A percentile compares a stretch with the other conserved stretches of the same genome.
These are phyloP conservation scores for Gastrophryne carolinensis DNA, from an alignment of 2,797 vertebrate species.

Conservation along the genomic window DNA sequence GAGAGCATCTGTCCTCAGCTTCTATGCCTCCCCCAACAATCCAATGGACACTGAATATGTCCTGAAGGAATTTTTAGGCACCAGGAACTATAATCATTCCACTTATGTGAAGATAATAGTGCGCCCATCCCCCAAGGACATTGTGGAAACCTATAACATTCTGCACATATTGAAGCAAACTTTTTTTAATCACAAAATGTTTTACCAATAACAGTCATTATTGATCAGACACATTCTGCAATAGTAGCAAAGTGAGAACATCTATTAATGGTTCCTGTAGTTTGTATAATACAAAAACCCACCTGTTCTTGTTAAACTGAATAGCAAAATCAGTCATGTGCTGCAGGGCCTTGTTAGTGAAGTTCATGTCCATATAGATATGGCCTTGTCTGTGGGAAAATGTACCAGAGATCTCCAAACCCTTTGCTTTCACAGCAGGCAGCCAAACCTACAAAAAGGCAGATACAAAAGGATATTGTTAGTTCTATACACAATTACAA, in stretches of 20 bases:
- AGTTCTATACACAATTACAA: neutral
- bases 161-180: no score
- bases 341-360: slow-evolving; percentile 96
- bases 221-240: no score
- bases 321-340: slow-evolving; percentile 98
- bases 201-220: no score
- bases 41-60: no score
- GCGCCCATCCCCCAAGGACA: no score
- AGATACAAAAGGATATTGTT: neutral
- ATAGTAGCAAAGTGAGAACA: neutral
- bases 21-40: no score
- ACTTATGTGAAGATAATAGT: no score
- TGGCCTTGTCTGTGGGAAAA: slow-evolving; percentile 94
- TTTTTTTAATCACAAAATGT: no score
- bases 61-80: no score
- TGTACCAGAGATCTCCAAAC: slow-evolving; percentile 91
- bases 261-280: neutral
- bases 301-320: slow-evolving; percentile 99
- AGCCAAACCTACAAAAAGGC: slow-evolving; percentile 84
- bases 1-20: no score
- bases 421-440: slow-evolving; percentile 95
- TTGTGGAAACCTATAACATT: no score
- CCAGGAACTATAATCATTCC: no score
- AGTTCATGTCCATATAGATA: slow-evolving; percentile 98
- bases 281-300: slow-evolving; percentile 40